phyloP scores from a whole-genome alignment of 1,140 invertebrate genomes.

The Dreissena polymorpha region DNA sequence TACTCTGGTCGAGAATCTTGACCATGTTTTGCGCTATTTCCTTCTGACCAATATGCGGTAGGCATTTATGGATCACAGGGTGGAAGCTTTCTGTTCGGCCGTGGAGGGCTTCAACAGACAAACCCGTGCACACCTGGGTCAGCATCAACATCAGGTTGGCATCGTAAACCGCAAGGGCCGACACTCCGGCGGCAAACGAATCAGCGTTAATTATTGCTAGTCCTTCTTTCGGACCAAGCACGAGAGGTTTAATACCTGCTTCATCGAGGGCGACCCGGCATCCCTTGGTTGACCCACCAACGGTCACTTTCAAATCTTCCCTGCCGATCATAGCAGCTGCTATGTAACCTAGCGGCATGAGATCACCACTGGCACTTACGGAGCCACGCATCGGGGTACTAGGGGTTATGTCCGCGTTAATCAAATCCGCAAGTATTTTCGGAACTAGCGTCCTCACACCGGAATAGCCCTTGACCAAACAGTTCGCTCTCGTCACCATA shows the following conservation, averaged over 20 bases:
- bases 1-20: constrained; percentile 23
- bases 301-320: constrained; percentile 25
- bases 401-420: constrained; percentile 31
- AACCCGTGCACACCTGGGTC: constrained; percentile 33
- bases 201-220: constrained; percentile 32
- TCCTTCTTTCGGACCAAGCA: constrained; percentile 30
- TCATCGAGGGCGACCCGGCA: constrained; percentile 20
- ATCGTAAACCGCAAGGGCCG: constrained; percentile 22
- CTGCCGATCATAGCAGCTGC: constrained; percentile 36
- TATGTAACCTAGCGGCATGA: constrained; percentile 40
- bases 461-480: constrained; percentile 21
- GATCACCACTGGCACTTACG: constrained; percentile 37
- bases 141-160: constrained; percentile 23
- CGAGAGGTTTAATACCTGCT: constrained; percentile 18
- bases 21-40: constrained; percentile 39
- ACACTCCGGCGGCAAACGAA: constrained; percentile 26
- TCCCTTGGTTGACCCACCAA: neutral
- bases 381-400: constrained; percentile 32
- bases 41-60: constrained; percentile 45
- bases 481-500: constrained; percentile 39
- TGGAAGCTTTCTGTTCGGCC: constrained; percentile 42
- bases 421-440: constrained; percentile 14
- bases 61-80: constrained; percentile 41
- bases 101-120: constrained; percentile 25
- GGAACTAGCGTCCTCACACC: constrained; percentile 14